Conservation (phyloP, 2,113 vertebrate genomes). For the Fregetta grallaria region DNA sequence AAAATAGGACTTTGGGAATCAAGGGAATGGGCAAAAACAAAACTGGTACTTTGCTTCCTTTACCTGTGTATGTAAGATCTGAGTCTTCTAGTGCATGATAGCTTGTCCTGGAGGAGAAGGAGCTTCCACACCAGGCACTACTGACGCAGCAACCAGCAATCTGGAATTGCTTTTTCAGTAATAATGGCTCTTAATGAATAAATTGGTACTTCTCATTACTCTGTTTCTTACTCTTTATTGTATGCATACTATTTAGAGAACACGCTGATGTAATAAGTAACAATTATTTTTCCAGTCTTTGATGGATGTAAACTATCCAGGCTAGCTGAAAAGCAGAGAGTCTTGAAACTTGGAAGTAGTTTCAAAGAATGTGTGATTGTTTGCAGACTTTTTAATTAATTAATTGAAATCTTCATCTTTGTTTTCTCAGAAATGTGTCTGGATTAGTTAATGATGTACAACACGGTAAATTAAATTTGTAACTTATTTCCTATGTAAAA, state of each 20-base stretch:
- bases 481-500: not conserved
- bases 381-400: not conserved
- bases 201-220: not conserved
- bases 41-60: not conserved
- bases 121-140: not conserved
- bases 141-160: not conserved
- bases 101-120: not conserved
- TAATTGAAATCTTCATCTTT: not conserved
- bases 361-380: not conserved
- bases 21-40: not conserved
- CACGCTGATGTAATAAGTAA: not conserved
- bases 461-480: not conserved
- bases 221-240: not conserved
- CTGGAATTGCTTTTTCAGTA: not conserved
- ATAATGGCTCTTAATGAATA: not conserved
- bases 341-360: not conserved
- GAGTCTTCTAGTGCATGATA: not conserved
- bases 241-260: not conserved
- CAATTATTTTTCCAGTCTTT: not conserved
- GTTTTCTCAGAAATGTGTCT: conserved; percentile 32
- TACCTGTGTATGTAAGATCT: not conserved
- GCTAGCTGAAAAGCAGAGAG: conserved; percentile 7
- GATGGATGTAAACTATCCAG: not conserved
- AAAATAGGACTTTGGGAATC: not conserved
- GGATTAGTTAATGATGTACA: not conserved